A percentile compares a stretch with the other conserved stretches of the same genome.
Conservation (phyloP, 2,888 invertebrate genomes). For the Eilema griseolum region DNA sequence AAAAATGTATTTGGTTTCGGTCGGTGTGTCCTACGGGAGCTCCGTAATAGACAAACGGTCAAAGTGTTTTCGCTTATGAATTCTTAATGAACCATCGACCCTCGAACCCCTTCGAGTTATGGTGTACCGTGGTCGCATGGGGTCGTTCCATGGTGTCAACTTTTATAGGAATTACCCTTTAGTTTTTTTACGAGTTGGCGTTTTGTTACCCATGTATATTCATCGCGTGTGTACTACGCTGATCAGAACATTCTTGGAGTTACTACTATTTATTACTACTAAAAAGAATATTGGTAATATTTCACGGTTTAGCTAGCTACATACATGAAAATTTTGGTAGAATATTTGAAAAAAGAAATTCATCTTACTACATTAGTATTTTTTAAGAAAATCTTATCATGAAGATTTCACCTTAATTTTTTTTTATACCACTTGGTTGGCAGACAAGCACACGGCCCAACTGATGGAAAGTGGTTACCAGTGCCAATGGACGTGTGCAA, state of each 20-base stretch:
- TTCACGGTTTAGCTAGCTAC: too few relatives aligned
- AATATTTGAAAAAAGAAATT: too few relatives aligned
- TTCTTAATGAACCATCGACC: constrained; percentile 78
- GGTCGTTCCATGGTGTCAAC: constrained; percentile 50
- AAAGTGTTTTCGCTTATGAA: constrained; percentile 80
- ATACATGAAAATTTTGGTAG: too few relatives aligned
- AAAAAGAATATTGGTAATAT: background rate
- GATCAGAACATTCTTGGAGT: background rate
- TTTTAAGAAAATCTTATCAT: too few relatives aligned
- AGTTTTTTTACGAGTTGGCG: constrained; percentile 43
- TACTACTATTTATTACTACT: background rate
- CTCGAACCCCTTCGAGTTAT: constrained; percentile 65
- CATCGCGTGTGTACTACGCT: background rate
- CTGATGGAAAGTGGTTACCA: too few relatives aligned
- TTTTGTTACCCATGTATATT: constrained; percentile 39
- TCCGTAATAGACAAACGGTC: constrained; percentile 72
- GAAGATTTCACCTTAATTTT: too few relatives aligned
- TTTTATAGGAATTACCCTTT: constrained; percentile 57
- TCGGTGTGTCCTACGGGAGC: constrained; percentile 54
- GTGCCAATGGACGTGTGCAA: too few relatives aligned
- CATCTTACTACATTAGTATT: too few relatives aligned
- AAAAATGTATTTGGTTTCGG: constrained; percentile 70
- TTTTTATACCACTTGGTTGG: too few relatives aligned
- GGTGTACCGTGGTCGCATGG: constrained; percentile 47
- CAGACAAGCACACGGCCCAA: too few relatives aligned